A percentile compares a stretch with the other conserved stretches of the same genome.
phyloP scores from a whole-genome alignment of 2,888 invertebrate genomes.

The Amiota minor region DNA sequence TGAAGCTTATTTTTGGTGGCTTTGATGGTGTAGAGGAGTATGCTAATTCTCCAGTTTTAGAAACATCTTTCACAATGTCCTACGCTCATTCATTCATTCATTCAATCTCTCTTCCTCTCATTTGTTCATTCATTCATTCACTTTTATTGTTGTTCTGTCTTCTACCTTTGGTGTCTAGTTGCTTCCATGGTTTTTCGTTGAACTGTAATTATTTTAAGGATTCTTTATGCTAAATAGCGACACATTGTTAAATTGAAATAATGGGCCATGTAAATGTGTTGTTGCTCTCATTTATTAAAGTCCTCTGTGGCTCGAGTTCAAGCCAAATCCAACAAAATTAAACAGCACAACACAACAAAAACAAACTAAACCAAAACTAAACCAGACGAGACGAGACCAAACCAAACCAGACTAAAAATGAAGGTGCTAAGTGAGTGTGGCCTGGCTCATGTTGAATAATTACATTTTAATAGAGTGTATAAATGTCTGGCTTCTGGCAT shows the following conservation, averaged over 20 bases:
- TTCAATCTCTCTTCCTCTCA: not conserved
- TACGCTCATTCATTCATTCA: too few relatives aligned
- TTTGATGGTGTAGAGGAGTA: not conserved
- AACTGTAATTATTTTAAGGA: constrained; percentile 67
- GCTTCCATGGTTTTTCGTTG: constrained; percentile 23
- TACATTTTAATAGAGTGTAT: constrained; percentile 66
- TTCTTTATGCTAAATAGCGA: constrained; percentile 63
- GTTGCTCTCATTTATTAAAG: not conserved
- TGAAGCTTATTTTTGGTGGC: not conserved
- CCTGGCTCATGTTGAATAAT: constrained; percentile 63
- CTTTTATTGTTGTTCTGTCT: constrained; percentile 3
- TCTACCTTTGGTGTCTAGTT: not conserved
- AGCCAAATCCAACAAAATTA: too few relatives aligned
- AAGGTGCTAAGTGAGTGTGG: constrained; percentile 55
- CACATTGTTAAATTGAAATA: constrained; percentile 44
- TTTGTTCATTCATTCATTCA: not conserved
- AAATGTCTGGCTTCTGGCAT: too few relatives aligned
- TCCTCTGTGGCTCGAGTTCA: not conserved
- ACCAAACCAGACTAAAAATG: not conserved
- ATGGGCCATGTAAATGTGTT: constrained; percentile 30
- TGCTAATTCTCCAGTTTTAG: too few relatives aligned
- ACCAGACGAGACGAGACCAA: too few relatives aligned
- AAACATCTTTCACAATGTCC: too few relatives aligned
- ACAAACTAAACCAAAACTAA: too few relatives aligned
- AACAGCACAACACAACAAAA: too few relatives aligned